These are phyloP conservation scores for Falco berigora DNA, from an alignment of 2,797 vertebrate genomes.

Conservation along the genomic window DNA sequence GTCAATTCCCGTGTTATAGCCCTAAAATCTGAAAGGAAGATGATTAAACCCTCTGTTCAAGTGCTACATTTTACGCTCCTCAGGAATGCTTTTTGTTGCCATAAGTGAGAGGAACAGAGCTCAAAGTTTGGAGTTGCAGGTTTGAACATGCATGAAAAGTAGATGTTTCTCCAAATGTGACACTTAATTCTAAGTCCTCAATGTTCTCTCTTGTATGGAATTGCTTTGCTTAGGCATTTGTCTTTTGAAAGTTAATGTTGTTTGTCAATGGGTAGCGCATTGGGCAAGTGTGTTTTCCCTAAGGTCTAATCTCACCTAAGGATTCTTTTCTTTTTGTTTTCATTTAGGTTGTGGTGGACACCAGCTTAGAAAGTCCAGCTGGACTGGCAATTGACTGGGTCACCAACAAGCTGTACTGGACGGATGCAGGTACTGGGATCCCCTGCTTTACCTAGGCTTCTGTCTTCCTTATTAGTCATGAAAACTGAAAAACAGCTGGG, in stretches of 20 bases:
- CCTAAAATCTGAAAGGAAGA: neutral
- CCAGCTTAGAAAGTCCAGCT: slow-evolving; percentile 95
- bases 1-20: neutral
- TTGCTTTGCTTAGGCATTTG: neutral
- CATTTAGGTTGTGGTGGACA: slow-evolving; percentile 89
- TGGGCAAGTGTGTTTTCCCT: neutral
- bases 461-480: neutral
- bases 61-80: neutral
- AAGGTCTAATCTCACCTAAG: neutral
- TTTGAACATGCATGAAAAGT: neutral
- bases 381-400: slow-evolving; percentile 97
- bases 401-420: slow-evolving; percentile 96
- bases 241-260: neutral
- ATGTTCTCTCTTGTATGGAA: neutral
- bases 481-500: neutral
- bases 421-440: slow-evolving; percentile 87
- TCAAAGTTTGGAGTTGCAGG: neutral
- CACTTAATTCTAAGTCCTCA: neutral
- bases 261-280: neutral
- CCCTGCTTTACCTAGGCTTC: neutral
- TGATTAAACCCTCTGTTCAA: neutral
- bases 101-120: neutral
- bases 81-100: neutral
- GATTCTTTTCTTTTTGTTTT: slow-evolving; percentile 32
- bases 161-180: neutral